Evolutionary conservation across 2,797 vertebrate genomes (phyloP), one percentile per base, ranked within the genome.

Genomic region (Urophycis tenuis): DNA sequence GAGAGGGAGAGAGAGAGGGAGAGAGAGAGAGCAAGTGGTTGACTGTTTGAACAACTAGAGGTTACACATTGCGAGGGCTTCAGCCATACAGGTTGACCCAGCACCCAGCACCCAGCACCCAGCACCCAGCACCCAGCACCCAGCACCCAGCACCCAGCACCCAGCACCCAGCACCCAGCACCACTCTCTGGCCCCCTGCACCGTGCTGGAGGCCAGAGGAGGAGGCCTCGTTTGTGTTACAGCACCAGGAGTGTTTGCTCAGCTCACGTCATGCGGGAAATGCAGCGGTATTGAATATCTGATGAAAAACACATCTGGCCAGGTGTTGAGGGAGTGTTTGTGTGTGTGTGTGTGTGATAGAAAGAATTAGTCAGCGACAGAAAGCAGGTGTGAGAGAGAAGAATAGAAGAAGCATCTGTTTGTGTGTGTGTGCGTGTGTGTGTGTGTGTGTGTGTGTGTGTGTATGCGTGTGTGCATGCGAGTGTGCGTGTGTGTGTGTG

Each of bases 211-310:
- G 15, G 45, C 17, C 19, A 22, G 49, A n/a, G 49, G 49, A 60
- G 22, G 45, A 22, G 45, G 45, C 19, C 45, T 5, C 1, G 45
- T 49, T 49, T 49, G 45, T 49, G 19, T n/a, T n/a, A n/a, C n/a
- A 60, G 22, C 5, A 60, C 49, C 22, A 19, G n/a, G 49, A 9
- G 10, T 41, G 39, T 41, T 60, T 7, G 19, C 49, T 60, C 49
- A 60, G 49, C 1, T 60, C 41, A 2, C 12, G 15, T 45, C 49
- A 60, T 60, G 49, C 49, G 8, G 49, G 49, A 60, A 60, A 60
- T 22, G 49, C 49, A 60, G n/a, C 49, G 49, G 49, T 60, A n/a
- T 60, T 60, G 49, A 60, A 60, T 60, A n/a, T 60, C 49, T 60
- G 49, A 60, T 60, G 22, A 60, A 5, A 60, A 60, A 60, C 49